These are phyloP conservation scores for Bothrops jararaca DNA, from an alignment of 2,113 vertebrate genomes.

Conservation along the genomic window DNA sequence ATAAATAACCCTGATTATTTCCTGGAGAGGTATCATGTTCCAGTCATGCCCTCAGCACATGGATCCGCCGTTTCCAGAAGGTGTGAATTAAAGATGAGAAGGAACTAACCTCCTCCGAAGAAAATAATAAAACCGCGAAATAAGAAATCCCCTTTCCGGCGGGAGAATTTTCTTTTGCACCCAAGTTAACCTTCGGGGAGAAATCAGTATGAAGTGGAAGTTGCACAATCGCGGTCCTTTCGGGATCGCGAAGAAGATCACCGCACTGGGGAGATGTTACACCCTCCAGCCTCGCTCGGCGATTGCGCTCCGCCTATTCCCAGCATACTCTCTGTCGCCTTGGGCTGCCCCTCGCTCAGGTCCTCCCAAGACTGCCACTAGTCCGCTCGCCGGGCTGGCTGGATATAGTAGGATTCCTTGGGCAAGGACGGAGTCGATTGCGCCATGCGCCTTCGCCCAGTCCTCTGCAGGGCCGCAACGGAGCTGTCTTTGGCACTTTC, in stretches of 20 bases:
- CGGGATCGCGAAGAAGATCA: conserved; percentile 44
- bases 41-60: neutral
- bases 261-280: no score
- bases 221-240: conserved; percentile 54
- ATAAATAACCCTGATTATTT: neutral
- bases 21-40: neutral
- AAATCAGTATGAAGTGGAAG: no score
- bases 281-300: neutral
- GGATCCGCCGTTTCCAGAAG: neutral
- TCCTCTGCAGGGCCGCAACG: neutral
- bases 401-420: conserved; percentile 26
- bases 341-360: conserved; percentile 37
- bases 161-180: neutral
- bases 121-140: neutral
- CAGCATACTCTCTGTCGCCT: conserved; percentile 52
- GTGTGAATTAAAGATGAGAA: conserved; percentile 3
- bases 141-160: no score
- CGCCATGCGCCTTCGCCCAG: conserved; percentile 21
- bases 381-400: neutral
- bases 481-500: neutral
- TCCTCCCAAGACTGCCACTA: conserved; percentile 22
- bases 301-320: conserved; percentile 62
- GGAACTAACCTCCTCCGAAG: neutral
- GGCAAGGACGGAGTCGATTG: conserved; percentile 5
- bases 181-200: neutral